Conservation (phyloP, 2,113 vertebrate genomes). For the Tringa solitaria region DNA sequence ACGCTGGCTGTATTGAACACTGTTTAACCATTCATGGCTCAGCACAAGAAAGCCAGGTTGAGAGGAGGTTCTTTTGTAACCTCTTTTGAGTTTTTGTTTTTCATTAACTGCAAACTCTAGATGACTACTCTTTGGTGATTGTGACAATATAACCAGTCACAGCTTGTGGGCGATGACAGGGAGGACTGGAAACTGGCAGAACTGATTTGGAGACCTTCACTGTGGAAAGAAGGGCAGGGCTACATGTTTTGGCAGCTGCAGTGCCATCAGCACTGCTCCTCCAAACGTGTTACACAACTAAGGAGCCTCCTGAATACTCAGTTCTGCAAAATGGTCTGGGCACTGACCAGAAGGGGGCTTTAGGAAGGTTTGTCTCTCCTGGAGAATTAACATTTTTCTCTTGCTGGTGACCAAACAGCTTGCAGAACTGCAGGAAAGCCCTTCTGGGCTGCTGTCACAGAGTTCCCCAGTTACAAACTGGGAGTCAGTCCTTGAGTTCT, state of each 20-base stretch:
- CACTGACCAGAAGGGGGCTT: neutral
- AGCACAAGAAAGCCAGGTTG: neutral
- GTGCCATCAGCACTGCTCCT: neutral
- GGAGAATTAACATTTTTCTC: neutral
- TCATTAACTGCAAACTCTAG: neutral
- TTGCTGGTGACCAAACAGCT: neutral
- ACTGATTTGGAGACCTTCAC: neutral
- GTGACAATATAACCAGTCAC: neutral
- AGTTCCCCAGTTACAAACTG: neutral
- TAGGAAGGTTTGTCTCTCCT: neutral
- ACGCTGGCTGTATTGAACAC: neutral
- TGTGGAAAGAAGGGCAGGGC: neutral
- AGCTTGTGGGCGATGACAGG: neutral
- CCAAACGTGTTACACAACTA: neutral
- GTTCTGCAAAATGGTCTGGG: neutral
- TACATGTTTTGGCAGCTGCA: neutral
- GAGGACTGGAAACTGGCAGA: neutral
- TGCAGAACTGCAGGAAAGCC: neutral
- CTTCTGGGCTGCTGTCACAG: neutral
- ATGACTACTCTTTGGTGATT: neutral
- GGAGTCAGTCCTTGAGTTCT: neutral
- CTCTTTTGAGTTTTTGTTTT: neutral
- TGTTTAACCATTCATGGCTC: neutral
- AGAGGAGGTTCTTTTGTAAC: neutral
- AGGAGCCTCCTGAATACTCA: neutral